These are phyloP conservation scores for Arctopsyche grandis DNA, from an alignment of 1,140 invertebrate species.

Conservation along the genomic window DNA sequence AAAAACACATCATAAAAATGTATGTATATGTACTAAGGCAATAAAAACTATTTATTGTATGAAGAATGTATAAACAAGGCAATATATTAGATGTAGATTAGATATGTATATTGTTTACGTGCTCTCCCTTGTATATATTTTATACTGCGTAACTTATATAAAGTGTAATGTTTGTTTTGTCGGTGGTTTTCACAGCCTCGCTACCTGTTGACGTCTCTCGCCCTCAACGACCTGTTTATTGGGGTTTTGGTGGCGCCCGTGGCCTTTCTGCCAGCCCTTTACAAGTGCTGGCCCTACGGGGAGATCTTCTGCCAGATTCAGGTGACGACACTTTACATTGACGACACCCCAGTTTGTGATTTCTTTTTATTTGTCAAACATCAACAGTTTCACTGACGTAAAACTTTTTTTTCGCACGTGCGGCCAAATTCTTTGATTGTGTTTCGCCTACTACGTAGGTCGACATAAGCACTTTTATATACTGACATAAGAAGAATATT, in stretches of 20 bases:
- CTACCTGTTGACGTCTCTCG: conserved; percentile 83
- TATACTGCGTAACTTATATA: too few species aligned
- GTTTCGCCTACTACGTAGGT: too few species aligned
- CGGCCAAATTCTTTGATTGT: too few species aligned
- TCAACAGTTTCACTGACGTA: too few species aligned
- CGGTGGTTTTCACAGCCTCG: conserved; percentile 74
- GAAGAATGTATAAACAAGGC: not conserved
- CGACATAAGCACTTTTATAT: too few species aligned
- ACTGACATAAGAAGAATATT: too few species aligned
- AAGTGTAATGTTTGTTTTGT: not conserved
- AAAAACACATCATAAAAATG: too few species aligned
- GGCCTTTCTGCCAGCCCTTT: conserved; percentile 80
- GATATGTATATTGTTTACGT: not conserved
- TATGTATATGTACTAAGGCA: too few species aligned
- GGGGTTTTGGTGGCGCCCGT: conserved; percentile 84
- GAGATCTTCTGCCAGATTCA: conserved; percentile 90
- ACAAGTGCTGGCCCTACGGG: conserved; percentile 88
- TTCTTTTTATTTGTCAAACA: not conserved
- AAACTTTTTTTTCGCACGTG: too few species aligned
- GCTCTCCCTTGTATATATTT: not conserved
- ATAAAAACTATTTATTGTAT: not conserved
- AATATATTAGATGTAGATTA: not conserved
- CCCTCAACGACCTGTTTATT: conserved; percentile 85
- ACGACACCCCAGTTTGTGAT: not conserved
- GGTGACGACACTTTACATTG: conserved; percentile 65